Base-by-base conservation (phyloP, 2,797 vertebrate genomes). In the Hozukius guyotensis region DNA sequence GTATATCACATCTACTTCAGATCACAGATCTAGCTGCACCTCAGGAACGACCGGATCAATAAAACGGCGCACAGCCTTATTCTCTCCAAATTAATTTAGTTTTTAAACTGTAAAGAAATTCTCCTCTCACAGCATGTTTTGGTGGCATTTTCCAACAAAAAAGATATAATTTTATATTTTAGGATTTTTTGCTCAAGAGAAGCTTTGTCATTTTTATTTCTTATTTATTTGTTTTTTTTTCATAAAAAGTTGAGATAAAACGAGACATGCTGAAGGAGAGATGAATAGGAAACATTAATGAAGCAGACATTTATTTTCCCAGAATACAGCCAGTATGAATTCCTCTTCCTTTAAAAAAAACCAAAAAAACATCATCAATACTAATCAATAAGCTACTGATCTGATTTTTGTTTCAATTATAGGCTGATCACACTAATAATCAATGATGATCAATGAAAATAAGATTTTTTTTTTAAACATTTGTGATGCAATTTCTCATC, bases 1-100 rank as follows among this genome's bases (percentile, higher is more conserved):
- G 77, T 72, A 90, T 88, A 85, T 93, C 86, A 90, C 86, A 91
- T 94, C 83, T 90, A 89, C 92, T 93, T 94, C 88, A 91, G 93
- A 91, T 89, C 92, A 85, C 93, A 87, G 88, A 88, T 85, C 81
- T 82, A 59, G 84, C 92, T 89, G 42, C 87, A 90, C 84, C 70
- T 69, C 42, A 73, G 87, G 84, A 88, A 82, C 68, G 77, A 87
- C 59, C 55, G 11, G 83, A 93, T 96, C 94, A 84, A 95, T 95
- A 92, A 76, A 82, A 86, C 32, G 61, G 68, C 25, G 73, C 83
- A 77, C 34, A 29, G 70, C 24, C 42, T 78, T 65, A 31, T 85
- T 87, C 24, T 60, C 46, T 72, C n/a, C 59, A 83, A 86, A 90
- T 87, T 79, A 38, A 84, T 90, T 83, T 59, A 36, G 14, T 65